These are phyloP conservation scores for Coreoperca whiteheadi DNA, from an alignment of 2,113 vertebrate genomes.

Conservation along the genomic window DNA sequence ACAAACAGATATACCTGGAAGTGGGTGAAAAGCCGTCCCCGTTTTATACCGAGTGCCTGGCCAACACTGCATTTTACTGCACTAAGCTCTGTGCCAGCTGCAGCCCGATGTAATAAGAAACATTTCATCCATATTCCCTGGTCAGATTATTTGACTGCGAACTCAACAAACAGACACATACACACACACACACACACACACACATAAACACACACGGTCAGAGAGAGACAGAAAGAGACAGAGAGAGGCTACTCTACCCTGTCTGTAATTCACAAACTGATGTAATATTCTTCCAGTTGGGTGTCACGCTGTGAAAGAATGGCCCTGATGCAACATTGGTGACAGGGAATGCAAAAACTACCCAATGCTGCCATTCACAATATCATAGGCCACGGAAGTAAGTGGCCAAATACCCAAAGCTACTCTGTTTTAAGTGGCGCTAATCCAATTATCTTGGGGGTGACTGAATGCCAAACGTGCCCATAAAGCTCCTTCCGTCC, in stretches of 20 bases:
- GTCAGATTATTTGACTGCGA: conserved; percentile 63
- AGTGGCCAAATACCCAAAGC: conserved; percentile 40
- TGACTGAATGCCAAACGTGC: conserved; percentile 47
- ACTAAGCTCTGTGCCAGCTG: conserved; percentile 52
- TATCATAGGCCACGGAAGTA: conserved; percentile 6
- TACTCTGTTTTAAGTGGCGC: conserved; percentile 66
- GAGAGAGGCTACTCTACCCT: not conserved
- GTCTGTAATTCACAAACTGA: conserved; percentile 42
- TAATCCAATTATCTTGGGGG: conserved; percentile 67
- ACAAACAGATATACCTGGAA: conserved; percentile 40
- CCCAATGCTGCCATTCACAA: conserved; percentile 17
- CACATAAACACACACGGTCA: not conserved
- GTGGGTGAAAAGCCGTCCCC: conserved; percentile 30
- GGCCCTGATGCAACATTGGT: conserved; percentile 55
- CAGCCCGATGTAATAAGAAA: conserved; percentile 59
- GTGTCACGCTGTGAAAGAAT: conserved; percentile 34
- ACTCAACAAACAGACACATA: conserved; percentile 36
- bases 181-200: conserved; percentile 9
- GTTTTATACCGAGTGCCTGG: not conserved
- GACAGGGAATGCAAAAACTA: conserved; percentile 37
- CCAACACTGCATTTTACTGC: conserved; percentile 42
- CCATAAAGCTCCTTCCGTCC: conserved; percentile 51
- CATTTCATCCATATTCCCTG: conserved; percentile 63
- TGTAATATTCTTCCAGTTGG: conserved; percentile 37
- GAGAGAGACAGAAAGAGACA: not conserved